Conservation (phyloP, 2,888 invertebrate genomes). For the Prenolepis imparis region DNA sequence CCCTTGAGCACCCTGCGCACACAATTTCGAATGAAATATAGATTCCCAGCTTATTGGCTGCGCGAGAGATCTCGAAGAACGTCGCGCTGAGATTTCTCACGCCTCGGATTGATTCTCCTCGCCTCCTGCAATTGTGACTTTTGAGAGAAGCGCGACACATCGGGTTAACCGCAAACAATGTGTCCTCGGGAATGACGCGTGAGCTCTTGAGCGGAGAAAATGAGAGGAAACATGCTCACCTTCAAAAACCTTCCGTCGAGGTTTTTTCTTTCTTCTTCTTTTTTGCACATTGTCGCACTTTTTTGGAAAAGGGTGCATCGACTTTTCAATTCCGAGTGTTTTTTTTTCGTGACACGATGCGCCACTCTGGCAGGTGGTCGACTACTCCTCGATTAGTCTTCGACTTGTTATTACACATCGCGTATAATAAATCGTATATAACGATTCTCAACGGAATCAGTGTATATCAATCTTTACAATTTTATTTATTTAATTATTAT, state of each 20-base stretch:
- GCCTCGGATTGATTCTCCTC: slow-evolving; percentile 77
- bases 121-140: slow-evolving; percentile 75
- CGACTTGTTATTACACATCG: slow-evolving; percentile 36
- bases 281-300: slow-evolving; percentile 59
- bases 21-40: slow-evolving; percentile 84
- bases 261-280: slow-evolving; percentile 53
- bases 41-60: slow-evolving; percentile 77
- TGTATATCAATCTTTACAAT: not conserved
- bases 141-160: slow-evolving; percentile 71
- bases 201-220: slow-evolving; percentile 67
- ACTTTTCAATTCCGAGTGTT: slow-evolving; percentile 63
- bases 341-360: slow-evolving; percentile 45
- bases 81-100: slow-evolving; percentile 80
- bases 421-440: slow-evolving; percentile 1
- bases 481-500: not conserved
- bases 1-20: slow-evolving; percentile 58
- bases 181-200: slow-evolving; percentile 67
- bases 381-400: slow-evolving; percentile 41
- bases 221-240: slow-evolving; percentile 52
- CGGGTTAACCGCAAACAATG: slow-evolving; percentile 85
- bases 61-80: slow-evolving; percentile 49
- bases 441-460: not conserved
- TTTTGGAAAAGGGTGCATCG: slow-evolving; percentile 69
- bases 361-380: slow-evolving; percentile 52
- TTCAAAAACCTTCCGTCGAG: slow-evolving; percentile 27